phyloP scores from a whole-genome alignment of 2,888 invertebrate species.

The Mellilla xanthometata region DNA sequence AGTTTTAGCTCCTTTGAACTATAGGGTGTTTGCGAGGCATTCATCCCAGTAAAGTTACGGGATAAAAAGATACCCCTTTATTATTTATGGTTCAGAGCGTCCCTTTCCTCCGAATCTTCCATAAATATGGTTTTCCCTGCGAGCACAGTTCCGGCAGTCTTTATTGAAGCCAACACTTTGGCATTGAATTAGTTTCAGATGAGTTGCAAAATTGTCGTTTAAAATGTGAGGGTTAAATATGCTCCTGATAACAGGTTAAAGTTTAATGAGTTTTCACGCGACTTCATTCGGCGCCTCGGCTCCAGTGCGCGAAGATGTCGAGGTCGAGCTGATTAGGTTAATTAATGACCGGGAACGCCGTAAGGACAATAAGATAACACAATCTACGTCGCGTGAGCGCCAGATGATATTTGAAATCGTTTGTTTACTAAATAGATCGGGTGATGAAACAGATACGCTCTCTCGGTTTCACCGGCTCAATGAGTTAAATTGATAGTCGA shows the following conservation, averaged over 20 bases:
- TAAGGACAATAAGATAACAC: slow-evolving; percentile 16
- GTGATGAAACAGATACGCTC: slow-evolving; percentile 18
- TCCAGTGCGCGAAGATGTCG: slow-evolving; percentile 45
- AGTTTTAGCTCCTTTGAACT: slow-evolving; percentile 29
- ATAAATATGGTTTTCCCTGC: slow-evolving; percentile 35
- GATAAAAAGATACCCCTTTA: slow-evolving; percentile 61
- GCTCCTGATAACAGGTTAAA: slow-evolving; percentile 46
- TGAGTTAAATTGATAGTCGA: slow-evolving; percentile 28
- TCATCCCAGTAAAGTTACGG: slow-evolving; percentile 47
- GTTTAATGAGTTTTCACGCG: slow-evolving; percentile 67
- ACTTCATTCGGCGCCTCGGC: slow-evolving; percentile 49
- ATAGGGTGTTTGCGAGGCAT: slow-evolving; percentile 40
- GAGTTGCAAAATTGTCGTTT: slow-evolving; percentile 23
- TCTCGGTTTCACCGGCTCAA: slow-evolving; percentile 24
- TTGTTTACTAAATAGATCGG: slow-evolving; percentile 19
- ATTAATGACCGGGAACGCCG: slow-evolving; percentile 41
- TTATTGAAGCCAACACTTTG: slow-evolving; percentile 26
- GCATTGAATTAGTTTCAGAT: slow-evolving; percentile 13
- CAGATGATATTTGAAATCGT: slow-evolving; percentile 7
- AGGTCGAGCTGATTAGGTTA: slow-evolving; percentile 62
- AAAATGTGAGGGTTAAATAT: slow-evolving; percentile 27
- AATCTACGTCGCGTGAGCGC: slow-evolving; percentile 6
- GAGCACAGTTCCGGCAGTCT: slow-evolving; percentile 3
- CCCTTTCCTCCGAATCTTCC: slow-evolving; percentile 49
- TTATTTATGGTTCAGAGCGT: slow-evolving; percentile 64